Evolutionary conservation across 2,888 invertebrate species (phyloP), one percentile per base, ranked within the genome.

Genomic region (Bedellia somnulentella): DNA sequence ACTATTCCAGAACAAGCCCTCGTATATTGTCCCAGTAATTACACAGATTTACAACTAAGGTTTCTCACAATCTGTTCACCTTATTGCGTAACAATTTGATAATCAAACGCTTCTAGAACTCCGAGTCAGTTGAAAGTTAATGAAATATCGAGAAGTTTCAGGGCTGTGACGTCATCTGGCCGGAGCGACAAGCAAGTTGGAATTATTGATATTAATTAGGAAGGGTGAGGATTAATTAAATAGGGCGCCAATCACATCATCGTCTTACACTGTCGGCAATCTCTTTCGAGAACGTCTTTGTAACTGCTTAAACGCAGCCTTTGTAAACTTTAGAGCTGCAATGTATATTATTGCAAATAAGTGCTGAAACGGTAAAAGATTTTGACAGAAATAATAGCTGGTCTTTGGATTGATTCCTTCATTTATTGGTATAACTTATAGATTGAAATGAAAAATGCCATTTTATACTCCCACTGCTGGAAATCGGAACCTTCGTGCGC

Each of bases 191-290:
- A 53, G 47, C 49, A 43, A 49, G 49, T 49, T 48, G 46, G 57
- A 67, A 62, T 68, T 71, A 73, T 71, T 71, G 63, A 68, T 73
- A 71, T 73, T 73, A 73, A 73, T 73, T 71, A 73, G 66, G 47
- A 55, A 60, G 62, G 57, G 59, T 57, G 58, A 49, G 64, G 57
- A 66, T 66, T 71, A 73, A 73, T 73, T 71, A 71, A 70, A 63
- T 62, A 64, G 54, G 58, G 64, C 62, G 63, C 63, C 70, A 64
- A 73, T 73, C 68, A 68, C 64, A 57, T 49, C 63, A 56, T 62
- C 68, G 61, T 58, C 58, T 48, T 47, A 43, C 48, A 58, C 55
- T 49, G 51, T 47, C 52, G 52, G 57, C 66, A 45, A 59, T 64
- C 68, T 66, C 57, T 29, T 26, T 26, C 46, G 45, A 41, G 55